Conservation (phyloP, 2,113 vertebrate genomes). For the Pitta sordida region DNA sequence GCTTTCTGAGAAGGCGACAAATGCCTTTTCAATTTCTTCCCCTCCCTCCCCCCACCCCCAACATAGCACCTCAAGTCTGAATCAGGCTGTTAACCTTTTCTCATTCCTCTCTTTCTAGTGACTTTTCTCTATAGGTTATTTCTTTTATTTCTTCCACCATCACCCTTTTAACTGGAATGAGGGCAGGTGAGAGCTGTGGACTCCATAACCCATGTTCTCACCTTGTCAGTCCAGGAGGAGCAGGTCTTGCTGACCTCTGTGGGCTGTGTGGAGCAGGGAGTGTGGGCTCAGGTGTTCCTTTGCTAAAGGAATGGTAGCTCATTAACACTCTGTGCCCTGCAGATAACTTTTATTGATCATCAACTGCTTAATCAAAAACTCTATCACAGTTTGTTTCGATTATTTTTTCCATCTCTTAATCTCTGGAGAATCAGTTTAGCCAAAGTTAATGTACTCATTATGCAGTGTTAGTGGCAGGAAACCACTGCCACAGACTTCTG, state of each 20-base stretch:
- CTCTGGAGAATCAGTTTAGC: slow-evolving; percentile 3
- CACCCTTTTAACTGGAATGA: neutral
- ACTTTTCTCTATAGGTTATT: neutral
- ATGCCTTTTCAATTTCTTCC: neutral
- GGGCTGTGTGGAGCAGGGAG: neutral
- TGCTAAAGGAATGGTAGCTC: neutral
- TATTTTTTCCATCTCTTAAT: slow-evolving; percentile 22
- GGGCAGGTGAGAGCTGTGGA: neutral
- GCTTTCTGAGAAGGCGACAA: neutral
- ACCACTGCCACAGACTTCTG: neutral
- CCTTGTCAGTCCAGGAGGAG: neutral
- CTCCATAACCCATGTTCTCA: accelerated
- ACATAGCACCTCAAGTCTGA: neutral
- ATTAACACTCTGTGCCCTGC: slow-evolving; percentile 32
- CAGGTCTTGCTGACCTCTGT: neutral
- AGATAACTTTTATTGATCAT: slow-evolving; percentile 63
- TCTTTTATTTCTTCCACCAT: neutral
- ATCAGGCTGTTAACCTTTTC: neutral
- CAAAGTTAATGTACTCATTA: slow-evolving; percentile 39
- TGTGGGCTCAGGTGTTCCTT: neutral
- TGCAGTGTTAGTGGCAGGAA: neutral
- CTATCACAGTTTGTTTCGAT: slow-evolving; percentile 36
- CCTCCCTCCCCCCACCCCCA: accelerated
- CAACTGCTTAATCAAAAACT: slow-evolving; percentile 53
- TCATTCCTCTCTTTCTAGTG: neutral